Percentiles rank a stretch among this genome's conserved stretches.
These are phyloP conservation scores for Turritopsis rubra DNA, from an alignment of 30 jellyfish, hydroid and myxozoan genomes.

Conservation along the genomic window DNA sequence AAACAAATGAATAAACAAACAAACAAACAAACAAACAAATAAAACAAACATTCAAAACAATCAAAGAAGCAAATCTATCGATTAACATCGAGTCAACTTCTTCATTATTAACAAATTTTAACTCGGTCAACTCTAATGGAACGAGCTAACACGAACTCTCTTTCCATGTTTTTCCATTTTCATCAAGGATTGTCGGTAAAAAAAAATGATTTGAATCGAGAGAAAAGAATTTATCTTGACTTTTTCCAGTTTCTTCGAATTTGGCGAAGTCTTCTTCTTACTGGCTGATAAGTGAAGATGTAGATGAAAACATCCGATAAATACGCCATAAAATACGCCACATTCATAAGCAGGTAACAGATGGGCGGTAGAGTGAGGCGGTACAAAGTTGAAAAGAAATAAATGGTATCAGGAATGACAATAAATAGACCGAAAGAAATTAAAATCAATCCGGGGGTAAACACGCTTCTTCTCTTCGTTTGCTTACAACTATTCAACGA, in stretches of 20 bases:
- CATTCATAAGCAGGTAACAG: neutral
- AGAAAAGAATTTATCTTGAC: neutral
- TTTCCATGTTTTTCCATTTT: no score
- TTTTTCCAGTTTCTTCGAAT: neutral
- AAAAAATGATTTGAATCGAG: no score
- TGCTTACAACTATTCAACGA: no score
- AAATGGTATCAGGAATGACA: neutral
- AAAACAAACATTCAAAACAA: no score
- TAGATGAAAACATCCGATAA: neutral
- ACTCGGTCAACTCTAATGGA: no score
- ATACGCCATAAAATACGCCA: neutral
- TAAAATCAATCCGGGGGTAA: neutral
- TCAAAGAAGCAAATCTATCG: no score
- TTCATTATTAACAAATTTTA: no score
- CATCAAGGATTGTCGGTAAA: no score
- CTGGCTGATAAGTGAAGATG: neutral
- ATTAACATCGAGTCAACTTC: no score
- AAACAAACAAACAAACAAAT: no score
- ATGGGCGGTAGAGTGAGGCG: neutral
- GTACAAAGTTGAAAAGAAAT: neutral
- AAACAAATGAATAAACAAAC: no score
- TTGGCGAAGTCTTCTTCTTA: neutral
- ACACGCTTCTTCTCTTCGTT: neutral
- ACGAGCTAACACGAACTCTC: no score
- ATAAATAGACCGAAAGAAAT: neutral